These are phyloP conservation scores for Eubucco bourcierii DNA, from an alignment of 2,113 vertebrate species.

Conservation along the genomic window DNA sequence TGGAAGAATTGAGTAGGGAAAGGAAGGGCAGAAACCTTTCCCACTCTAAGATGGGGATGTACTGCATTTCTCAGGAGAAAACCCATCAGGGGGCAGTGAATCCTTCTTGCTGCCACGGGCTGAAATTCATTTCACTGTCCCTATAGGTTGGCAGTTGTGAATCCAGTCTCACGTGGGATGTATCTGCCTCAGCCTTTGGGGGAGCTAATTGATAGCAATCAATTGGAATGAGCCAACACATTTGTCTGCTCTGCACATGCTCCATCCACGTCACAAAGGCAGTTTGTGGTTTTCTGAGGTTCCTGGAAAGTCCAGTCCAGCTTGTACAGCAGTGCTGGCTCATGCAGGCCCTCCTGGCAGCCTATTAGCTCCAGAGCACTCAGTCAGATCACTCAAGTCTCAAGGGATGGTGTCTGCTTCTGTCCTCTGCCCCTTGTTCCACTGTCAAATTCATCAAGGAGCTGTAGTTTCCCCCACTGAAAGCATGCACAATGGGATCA, in stretches of 20 bases:
- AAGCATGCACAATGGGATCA: background rate
- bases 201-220: background rate
- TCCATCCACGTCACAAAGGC: background rate
- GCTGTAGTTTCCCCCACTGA: background rate
- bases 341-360: background rate
- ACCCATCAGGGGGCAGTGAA: background rate
- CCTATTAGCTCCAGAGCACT: background rate
- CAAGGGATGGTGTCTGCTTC: background rate
- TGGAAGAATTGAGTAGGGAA: background rate
- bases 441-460: background rate
- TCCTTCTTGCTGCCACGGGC: background rate
- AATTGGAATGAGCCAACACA: background rate
- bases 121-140: background rate
- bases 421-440: conserved; percentile 1
- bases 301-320: conserved; percentile 44
- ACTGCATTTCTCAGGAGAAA: background rate
- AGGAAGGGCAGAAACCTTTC: background rate
- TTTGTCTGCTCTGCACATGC: background rate
- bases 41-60: background rate
- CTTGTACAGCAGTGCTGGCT: conserved; percentile 18
- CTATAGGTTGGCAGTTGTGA: background rate
- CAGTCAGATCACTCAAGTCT: background rate
- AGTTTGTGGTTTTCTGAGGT: background rate
- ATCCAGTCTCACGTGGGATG: background rate
- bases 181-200: background rate